phyloP scores from a whole-genome alignment of 2,888 invertebrate species.

The Hybos culiciformis region DNA sequence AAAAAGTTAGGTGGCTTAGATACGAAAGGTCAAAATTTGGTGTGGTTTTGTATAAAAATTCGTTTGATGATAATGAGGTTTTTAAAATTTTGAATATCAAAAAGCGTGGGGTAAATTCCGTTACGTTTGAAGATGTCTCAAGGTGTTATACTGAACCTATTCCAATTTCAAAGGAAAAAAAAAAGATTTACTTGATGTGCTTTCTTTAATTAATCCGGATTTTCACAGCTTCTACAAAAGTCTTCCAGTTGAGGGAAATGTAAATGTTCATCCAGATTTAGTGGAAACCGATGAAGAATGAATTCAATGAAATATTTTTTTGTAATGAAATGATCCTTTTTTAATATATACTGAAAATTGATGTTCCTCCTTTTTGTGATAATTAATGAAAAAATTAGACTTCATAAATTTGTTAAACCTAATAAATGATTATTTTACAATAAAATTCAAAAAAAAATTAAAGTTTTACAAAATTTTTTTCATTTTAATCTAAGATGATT shows the following conservation, averaged over 20 bases:
- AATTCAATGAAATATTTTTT: too few species aligned
- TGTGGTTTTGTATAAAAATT: too few species aligned
- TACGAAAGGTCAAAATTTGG: too few species aligned
- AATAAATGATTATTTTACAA: too few species aligned
- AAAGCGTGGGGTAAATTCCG: neutral
- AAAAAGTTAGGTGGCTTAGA: neutral
- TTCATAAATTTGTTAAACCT: too few species aligned
- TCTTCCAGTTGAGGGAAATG: neutral
- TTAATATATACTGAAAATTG: too few species aligned
- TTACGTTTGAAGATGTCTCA: neutral
- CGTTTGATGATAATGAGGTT: neutral
- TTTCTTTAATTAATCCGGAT: conserved; percentile 1
- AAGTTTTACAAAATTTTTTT: too few species aligned
- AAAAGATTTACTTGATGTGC: conserved; percentile 3
- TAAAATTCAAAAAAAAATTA: too few species aligned
- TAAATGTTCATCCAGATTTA: neutral
- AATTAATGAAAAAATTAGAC: too few species aligned
- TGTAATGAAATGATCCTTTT: too few species aligned
- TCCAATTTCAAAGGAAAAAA: conserved; percentile 4
- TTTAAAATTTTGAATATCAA: neutral
- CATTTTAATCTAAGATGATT: too few species aligned
- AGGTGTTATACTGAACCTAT: neutral
- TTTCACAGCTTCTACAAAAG: conserved; percentile 3
- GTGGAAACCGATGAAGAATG: neutral
- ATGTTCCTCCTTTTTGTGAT: too few species aligned